Percentiles rank a stretch among this genome's conserved stretches.
phyloP scores from a whole-genome alignment of 1,140 invertebrate species.

The Oryzaephilus surinamensis region DNA sequence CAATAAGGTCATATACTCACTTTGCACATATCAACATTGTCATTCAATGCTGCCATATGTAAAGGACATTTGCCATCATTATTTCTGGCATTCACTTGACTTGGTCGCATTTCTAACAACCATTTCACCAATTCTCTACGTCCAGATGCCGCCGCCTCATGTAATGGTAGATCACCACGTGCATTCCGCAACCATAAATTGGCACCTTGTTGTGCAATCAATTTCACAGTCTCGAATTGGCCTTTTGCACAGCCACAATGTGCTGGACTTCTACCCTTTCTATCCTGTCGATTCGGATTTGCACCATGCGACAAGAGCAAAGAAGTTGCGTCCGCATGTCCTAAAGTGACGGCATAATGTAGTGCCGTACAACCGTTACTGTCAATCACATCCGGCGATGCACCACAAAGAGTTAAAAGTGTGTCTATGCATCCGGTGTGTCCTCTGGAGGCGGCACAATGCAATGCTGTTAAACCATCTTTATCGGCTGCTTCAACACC shows the following conservation, averaged over 20 bases:
- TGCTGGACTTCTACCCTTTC: constrained; percentile 72
- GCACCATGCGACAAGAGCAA: constrained; percentile 78
- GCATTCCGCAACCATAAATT: constrained; percentile 90
- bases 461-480: constrained; percentile 77
- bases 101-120: constrained; percentile 71
- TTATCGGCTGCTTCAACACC: constrained; percentile 69
- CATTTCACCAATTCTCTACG: constrained; percentile 77
- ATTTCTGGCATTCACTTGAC: constrained; percentile 79
- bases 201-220: constrained; percentile 67
- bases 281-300: constrained; percentile 83
- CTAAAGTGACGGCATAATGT: constrained; percentile 87
- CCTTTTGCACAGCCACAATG: constrained; percentile 93
- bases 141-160: constrained; percentile 90
- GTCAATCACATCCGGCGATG: constrained; percentile 75
- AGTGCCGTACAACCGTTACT: constrained; percentile 89
- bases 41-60: constrained; percentile 89
- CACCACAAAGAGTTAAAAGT: constrained; percentile 78
- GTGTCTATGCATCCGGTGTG: constrained; percentile 88
- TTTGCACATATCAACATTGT: constrained; percentile 90
- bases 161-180: constrained; percentile 81
- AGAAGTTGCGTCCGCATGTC: constrained; percentile 89
- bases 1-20: constrained; percentile 27
- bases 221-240: constrained; percentile 72
- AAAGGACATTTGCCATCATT: constrained; percentile 86
- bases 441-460: constrained; percentile 92